These are phyloP conservation scores for Bombus waltoni DNA, from an alignment of 1,140 invertebrate genomes.

Conservation along the genomic window DNA sequence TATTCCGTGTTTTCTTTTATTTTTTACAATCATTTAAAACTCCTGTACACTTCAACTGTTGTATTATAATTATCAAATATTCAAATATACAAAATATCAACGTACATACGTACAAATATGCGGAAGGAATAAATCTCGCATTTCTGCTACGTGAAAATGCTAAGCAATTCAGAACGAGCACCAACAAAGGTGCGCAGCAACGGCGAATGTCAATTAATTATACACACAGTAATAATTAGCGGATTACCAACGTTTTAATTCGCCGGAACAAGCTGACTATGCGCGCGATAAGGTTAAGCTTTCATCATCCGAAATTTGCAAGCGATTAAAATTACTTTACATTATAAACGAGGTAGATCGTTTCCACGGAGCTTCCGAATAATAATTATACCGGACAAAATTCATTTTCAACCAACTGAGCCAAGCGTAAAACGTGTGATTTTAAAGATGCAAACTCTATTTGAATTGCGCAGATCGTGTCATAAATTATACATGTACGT, in stretches of 20 bases:
- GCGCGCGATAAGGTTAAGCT: neutral
- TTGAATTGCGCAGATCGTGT: neutral
- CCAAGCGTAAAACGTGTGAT: no score
- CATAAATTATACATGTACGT: neutral
- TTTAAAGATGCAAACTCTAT: neutral
- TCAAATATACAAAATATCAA: no score
- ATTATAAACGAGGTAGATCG: neutral
- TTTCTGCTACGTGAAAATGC: neutral
- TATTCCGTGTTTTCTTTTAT: no score
- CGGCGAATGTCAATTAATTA: neutral
- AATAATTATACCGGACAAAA: conserved; percentile 15
- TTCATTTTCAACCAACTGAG: neutral
- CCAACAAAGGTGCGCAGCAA: neutral
- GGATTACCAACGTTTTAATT: conserved; percentile 5
- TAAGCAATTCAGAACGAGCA: neutral
- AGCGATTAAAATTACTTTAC: conserved; percentile 26
- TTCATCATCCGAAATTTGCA: neutral
- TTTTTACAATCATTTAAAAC: no score
- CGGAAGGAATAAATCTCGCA: neutral
- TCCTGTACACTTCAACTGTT: no score
- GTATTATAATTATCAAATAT: no score
- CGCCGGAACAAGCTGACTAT: neutral
- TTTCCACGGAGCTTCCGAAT: neutral
- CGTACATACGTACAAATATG: no score
- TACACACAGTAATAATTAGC: neutral